Evolutionary conservation across 1,140 invertebrate species (phyloP), one percentile per base, ranked within the genome.

Genomic region (Drosophila nikananu): DNA sequence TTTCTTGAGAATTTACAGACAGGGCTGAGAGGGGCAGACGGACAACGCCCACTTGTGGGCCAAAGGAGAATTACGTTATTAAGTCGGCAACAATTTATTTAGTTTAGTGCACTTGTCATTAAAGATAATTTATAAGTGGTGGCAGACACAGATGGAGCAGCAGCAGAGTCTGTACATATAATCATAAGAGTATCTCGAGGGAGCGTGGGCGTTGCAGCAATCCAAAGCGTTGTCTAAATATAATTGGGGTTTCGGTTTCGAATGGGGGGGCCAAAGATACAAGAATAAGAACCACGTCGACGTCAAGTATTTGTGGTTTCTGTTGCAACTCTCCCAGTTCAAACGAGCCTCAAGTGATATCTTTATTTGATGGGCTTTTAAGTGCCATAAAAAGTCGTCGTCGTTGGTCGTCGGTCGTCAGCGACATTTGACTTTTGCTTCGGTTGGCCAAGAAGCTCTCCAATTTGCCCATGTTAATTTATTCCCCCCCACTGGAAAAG

Each of bases 31-130:
- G 19, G 9, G 64, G 32, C 23, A 32, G 51, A 30, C 48, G 63
- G 61, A 48, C 63, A 54, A 59, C 84, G 65, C 80, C 80, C 81
- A 87, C 83, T 79, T 86, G 83, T 78, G 72, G 77, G 41, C 55
- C 73, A 60, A 46, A 75, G 37, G 46, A 41, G 76, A 78, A 83
- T 78, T 83, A 83, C 70, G 79, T 82, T 86, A 86, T 82, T 81
- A 86, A 86, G 74, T 49, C 83, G 65, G 58, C 82, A 75, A 86
- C 83, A 86, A 86, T 86, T 89, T 87, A 89, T 87, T 83, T 84
- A 87, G 84, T 87, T 89, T 89, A 83, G 63, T 83, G 80, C 84
- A 86, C 80, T 87, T 87, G 83, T 80, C 83, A 86, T 87, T 89
- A 87, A 81, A 83, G 79, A 89, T 87, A 87, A 87, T 89, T 87